These are phyloP conservation scores for Chelonus formosanus DNA, from an alignment of 2,888 invertebrate species.

Conservation along the genomic window DNA sequence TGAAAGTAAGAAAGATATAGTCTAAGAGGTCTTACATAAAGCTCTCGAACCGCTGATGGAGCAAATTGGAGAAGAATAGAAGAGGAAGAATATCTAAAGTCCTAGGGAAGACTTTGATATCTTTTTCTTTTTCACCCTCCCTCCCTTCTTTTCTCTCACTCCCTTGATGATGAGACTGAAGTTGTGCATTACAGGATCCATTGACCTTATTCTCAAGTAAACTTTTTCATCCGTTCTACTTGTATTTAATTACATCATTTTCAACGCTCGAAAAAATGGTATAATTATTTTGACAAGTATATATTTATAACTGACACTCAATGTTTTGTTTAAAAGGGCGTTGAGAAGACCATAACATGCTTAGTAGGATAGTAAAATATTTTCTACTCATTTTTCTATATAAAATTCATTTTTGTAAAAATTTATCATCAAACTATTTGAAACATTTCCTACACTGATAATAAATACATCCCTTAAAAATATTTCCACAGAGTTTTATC, in stretches of 20 bases:
- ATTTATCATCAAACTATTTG: no score
- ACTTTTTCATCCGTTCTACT: not conserved
- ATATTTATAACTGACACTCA: no score
- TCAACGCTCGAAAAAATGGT: not conserved
- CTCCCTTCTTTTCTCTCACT: no score
- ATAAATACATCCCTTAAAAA: no score
- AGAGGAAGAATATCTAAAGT: not conserved
- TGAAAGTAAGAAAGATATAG: not conserved
- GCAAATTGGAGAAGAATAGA: conserved; percentile 8
- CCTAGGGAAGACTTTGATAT: conserved; percentile 3
- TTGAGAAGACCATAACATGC: no score
- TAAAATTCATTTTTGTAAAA: no score
- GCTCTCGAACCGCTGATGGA: conserved; percentile 7
- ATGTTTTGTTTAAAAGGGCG: no score
- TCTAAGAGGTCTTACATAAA: conserved; percentile 8
- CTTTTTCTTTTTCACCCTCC: not conserved
- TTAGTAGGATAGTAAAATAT: no score
- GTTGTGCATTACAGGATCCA: conserved; percentile 3
- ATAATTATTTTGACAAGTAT: no score
- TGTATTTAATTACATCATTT: not conserved
- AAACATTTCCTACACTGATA: no score
- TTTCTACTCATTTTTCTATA: no score
- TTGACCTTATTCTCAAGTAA: conserved; percentile 21
- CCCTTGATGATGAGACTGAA: not conserved
- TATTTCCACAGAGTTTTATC: no score